A percentile compares a stretch with the other conserved stretches of the same genome.
These are phyloP conservation scores for Lissonota sp. DNA, from an alignment of 2,888 invertebrate genomes.

Conservation along the genomic window DNA sequence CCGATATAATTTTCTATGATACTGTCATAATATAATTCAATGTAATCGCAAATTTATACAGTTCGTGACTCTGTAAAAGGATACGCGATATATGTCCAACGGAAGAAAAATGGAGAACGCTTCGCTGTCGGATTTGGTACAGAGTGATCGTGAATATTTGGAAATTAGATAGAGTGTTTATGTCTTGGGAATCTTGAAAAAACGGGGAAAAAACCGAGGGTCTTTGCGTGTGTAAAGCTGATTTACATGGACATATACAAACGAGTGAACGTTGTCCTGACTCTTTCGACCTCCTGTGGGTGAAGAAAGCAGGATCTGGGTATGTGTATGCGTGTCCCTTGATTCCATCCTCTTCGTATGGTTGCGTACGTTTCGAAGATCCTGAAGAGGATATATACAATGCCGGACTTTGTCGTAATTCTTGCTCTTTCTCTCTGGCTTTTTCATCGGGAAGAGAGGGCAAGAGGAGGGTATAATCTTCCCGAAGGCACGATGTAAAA, in stretches of 20 bases:
- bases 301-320: constrained; percentile 24
- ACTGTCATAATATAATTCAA: background rate
- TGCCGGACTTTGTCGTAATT: constrained; percentile 50
- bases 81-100: background rate
- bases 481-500: constrained; percentile 40
- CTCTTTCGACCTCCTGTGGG: constrained; percentile 48
- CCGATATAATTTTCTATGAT: constrained; percentile 37
- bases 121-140: background rate
- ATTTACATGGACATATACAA: constrained; percentile 37
- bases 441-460: constrained; percentile 14
- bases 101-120: background rate
- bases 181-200: constrained; percentile 34
- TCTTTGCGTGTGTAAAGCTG: constrained; percentile 32
- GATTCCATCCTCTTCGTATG: too few species aligned
- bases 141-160: constrained; percentile 43
- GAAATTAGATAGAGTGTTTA: constrained; percentile 64
- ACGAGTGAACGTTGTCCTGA: constrained; percentile 7
- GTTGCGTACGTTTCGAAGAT: constrained; percentile 39
- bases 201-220: constrained; percentile 10
- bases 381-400: constrained; percentile 36
- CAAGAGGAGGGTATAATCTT: constrained; percentile 50
- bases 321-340: background rate
- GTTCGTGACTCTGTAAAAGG: background rate
- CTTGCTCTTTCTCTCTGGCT: constrained; percentile 12
- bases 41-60: constrained; percentile 20